A percentile compares a stretch with the other conserved stretches of the same genome.
Conservation (phyloP, 2,888 invertebrate genomes). For the Cephus spinipes region DNA sequence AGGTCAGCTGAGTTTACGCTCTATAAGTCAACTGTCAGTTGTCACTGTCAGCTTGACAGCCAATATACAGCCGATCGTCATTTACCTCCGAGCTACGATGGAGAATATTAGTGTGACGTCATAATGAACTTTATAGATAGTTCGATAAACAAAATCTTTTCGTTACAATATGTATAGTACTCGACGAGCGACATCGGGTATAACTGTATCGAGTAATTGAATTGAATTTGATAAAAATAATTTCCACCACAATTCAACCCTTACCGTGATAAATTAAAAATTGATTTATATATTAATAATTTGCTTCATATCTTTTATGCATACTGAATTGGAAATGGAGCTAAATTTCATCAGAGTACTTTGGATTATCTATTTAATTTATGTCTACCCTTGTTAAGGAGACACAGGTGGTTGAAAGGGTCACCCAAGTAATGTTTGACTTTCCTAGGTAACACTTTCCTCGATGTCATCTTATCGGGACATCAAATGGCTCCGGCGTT, state of each 20-base stretch:
- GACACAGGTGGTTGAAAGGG: neutral
- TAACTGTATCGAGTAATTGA: neutral
- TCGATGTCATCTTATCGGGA: conserved; percentile 13
- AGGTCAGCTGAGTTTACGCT: no score
- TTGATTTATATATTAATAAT: neutral
- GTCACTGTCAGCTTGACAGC: no score
- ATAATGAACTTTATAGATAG: no score
- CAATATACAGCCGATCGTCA: no score
- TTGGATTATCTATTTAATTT: neutral
- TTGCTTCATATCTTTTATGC: neutral
- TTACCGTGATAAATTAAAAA: neutral
- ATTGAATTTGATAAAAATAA: neutral
- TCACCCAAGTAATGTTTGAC: neutral
- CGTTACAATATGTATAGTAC: no score
- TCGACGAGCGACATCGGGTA: no score
- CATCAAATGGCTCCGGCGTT: conserved; percentile 17
- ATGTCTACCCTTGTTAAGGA: neutral
- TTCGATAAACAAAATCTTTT: no score
- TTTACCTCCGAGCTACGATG: no score
- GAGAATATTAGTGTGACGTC: no score
- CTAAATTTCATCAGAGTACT: neutral
- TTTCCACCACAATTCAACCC: neutral
- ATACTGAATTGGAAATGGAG: neutral
- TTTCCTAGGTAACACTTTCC: conserved; percentile 15
- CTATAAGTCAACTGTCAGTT: no score